Conservation (phyloP, 37 sponge, comb jelly and placozoan species). For the Agelas oroides region DNA sequence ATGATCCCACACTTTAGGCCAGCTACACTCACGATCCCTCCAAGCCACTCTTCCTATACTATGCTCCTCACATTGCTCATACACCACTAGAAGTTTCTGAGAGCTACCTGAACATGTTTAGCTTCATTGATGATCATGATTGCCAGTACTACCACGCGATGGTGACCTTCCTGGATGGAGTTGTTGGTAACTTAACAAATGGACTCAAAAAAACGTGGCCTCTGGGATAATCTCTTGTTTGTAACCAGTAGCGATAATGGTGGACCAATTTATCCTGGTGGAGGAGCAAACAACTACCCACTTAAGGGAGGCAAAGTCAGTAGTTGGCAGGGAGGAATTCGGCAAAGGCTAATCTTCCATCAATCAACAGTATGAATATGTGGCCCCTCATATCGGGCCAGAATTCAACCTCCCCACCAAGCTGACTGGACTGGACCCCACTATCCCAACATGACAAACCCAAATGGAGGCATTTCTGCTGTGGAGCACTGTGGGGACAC, state of each 20-base stretch:
- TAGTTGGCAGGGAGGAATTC: too few relatives aligned
- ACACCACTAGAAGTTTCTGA: not conserved
- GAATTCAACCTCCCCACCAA: not conserved
- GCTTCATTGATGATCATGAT: slow-evolving; percentile 28
- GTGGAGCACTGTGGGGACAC: slow-evolving; percentile 9
- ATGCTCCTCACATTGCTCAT: not conserved
- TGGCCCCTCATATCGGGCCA: slow-evolving; percentile 8
- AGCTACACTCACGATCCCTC: not conserved
- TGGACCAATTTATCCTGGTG: slow-evolving; percentile 29
- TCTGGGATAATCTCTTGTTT: slow-evolving; percentile 63
- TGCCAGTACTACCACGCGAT: slow-evolving; percentile 32
- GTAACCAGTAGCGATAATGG: slow-evolving; percentile 66
- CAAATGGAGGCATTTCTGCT: slow-evolving; percentile 21
- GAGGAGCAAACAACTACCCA: slow-evolving; percentile 56
- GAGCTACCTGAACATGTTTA: slow-evolving; percentile 17
- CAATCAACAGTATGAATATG: slow-evolving; percentile 30
- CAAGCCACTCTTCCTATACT: not conserved
- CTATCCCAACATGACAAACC: slow-evolving; percentile 40
- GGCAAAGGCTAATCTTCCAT: slow-evolving; percentile 27
- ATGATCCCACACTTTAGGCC: too few relatives aligned
- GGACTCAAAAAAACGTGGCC: not conserved
- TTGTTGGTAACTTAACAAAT: too few relatives aligned
- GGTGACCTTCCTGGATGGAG: not conserved
- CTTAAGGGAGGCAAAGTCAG: slow-evolving; percentile 6
- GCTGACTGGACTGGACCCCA: slow-evolving; percentile 54